Percentiles rank a stretch among this genome's conserved stretches.
phyloP scores from a whole-genome alignment of 1,140 invertebrate genomes.

The Zophobas morio region DNA sequence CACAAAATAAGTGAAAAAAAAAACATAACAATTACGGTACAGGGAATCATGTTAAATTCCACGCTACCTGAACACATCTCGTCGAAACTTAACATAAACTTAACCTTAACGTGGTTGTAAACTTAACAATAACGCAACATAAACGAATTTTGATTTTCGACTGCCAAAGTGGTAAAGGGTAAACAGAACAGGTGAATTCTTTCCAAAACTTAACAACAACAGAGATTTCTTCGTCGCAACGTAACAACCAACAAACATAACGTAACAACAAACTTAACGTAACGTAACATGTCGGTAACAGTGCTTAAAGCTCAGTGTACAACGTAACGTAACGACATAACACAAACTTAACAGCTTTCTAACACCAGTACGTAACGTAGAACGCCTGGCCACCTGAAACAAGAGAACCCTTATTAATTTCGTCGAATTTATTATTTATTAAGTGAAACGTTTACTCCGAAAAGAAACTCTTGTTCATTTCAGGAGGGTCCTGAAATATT shows the following conservation, averaged over 20 bases:
- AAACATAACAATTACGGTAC: slow-evolving; percentile 6
- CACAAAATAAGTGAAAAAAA: slow-evolving; percentile 24
- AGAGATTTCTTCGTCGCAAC: slow-evolving; percentile 1
- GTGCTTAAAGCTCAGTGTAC: background rate
- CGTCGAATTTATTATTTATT: too few relatives aligned
- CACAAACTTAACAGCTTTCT: slow-evolving; percentile 25
- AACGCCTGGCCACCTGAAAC: background rate
- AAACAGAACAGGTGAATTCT: background rate
- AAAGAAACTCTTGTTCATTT: too few relatives aligned
- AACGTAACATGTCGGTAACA: background rate
- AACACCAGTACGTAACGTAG: background rate
- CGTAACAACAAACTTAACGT: slow-evolving; percentile 32
- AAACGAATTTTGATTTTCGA: slow-evolving; percentile 20
- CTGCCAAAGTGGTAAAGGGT: background rate
- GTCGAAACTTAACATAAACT: background rate
- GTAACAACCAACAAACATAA: background rate
- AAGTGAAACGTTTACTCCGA: too few relatives aligned
- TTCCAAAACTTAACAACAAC: slow-evolving; percentile 7
- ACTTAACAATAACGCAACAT: slow-evolving; percentile 40
- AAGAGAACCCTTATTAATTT: background rate
- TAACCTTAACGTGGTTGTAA: slow-evolving; percentile 43
- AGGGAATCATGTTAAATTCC: background rate
- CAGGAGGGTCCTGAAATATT: background rate
- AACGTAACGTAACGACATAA: slow-evolving; percentile 8
- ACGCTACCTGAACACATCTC: background rate